These are phyloP conservation scores for Alexandromys fortis DNA, from an alignment of 2,113 vertebrate species.

Conservation along the genomic window DNA sequence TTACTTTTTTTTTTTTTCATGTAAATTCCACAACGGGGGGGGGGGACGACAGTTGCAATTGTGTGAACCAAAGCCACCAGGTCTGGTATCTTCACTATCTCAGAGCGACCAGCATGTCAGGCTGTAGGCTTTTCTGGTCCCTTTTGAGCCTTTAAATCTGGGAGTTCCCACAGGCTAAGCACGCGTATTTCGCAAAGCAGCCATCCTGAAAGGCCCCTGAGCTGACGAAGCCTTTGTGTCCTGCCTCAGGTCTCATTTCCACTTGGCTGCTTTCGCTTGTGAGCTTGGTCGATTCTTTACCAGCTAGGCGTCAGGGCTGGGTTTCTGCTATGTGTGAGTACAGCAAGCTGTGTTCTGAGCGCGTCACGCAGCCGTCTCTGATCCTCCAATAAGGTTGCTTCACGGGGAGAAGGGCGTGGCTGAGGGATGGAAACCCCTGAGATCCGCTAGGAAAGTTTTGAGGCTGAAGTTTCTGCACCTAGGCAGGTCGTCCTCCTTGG, in stretches of 20 bases:
- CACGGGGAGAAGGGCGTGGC: background rate
- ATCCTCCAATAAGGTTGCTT: background rate
- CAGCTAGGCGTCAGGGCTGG: background rate
- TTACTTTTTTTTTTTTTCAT: background rate
- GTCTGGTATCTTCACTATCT: rapidly evolving
- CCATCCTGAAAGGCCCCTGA: background rate
- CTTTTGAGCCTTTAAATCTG: background rate
- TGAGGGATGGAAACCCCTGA: background rate
- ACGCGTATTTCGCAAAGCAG: background rate
- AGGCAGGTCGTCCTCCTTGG: background rate
- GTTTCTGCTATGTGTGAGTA: background rate
- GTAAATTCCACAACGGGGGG: background rate
- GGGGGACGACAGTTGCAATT: background rate
- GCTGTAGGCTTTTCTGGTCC: background rate
- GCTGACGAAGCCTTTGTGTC: background rate
- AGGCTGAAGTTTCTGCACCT: background rate
- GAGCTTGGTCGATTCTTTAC: background rate
- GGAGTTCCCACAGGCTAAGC: background rate
- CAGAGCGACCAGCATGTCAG: background rate
- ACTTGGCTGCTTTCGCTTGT: background rate
- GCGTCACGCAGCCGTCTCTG: rapidly evolving
- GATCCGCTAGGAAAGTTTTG: background rate
- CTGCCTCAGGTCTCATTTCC: background rate
- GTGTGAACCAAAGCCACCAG: background rate
- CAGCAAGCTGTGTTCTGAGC: background rate